These are phyloP conservation scores for Varecia variegata DNA, from an alignment of 2,797 vertebrate species.

Conservation along the genomic window DNA sequence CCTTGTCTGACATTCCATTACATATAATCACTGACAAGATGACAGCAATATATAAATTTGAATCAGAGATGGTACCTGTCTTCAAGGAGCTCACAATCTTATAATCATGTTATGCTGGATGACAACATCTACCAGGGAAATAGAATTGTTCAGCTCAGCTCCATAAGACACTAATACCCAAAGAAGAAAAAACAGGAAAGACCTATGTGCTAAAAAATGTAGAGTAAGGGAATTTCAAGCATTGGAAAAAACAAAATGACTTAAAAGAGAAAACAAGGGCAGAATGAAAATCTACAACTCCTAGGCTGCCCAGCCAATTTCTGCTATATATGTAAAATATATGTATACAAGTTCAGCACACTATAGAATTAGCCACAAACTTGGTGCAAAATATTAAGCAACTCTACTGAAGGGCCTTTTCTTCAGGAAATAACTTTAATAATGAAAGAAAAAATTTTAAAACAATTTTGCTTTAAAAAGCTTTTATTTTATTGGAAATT, in stretches of 20 bases:
- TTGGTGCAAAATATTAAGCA: neutral
- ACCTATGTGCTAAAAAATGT: neutral
- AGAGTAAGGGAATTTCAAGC: neutral
- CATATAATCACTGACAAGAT: neutral
- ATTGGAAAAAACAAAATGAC: neutral
- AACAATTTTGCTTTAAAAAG: neutral
- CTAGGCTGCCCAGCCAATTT: neutral
- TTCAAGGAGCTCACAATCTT: slow-evolving; percentile 54
- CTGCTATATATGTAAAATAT: neutral
- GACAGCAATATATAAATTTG: neutral
- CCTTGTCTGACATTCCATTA: neutral
- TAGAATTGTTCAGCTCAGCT: neutral
- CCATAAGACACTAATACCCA: neutral
- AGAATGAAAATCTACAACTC: neutral
- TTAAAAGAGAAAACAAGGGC: neutral
- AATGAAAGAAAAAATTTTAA: neutral
- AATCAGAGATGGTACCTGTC: neutral
- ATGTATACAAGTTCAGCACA: neutral
- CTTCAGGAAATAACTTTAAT: slow-evolving; percentile 1
- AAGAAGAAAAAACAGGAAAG: neutral
- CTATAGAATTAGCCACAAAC: neutral
- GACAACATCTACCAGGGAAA: neutral
- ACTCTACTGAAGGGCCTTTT: neutral
- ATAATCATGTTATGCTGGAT: neutral
- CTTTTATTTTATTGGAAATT: slow-evolving; percentile 18